phyloP scores from a whole-genome alignment of 2,113 vertebrate species.

The Zosterops borbonicus region DNA sequence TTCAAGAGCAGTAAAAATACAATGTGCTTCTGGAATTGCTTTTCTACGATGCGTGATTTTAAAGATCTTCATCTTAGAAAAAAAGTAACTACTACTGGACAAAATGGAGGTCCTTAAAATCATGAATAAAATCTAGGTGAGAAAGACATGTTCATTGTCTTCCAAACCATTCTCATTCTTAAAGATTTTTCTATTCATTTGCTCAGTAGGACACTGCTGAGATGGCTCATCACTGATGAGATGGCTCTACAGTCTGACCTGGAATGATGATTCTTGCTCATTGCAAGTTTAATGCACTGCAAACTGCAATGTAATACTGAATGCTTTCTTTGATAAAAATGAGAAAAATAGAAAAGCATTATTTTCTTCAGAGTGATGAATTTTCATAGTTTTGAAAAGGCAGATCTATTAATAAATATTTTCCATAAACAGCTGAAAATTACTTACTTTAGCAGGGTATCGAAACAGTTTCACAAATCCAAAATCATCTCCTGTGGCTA shows the following conservation, averaged over 20 bases:
- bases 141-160: not conserved
- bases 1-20: not conserved
- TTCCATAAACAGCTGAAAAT: not conserved
- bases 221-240: not conserved
- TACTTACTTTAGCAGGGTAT: constrained; percentile 91
- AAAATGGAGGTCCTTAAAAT: not conserved
- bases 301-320: not conserved
- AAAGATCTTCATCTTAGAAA: not conserved
- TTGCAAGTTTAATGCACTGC: not conserved
- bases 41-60: not conserved
- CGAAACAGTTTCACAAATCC: constrained; percentile 97
- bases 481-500: constrained; percentile 96
- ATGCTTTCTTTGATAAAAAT: not conserved
- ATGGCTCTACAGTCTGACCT: not conserved
- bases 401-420: not conserved
- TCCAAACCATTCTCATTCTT: not conserved
- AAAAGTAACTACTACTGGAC: not conserved
- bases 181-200: not conserved
- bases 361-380: not conserved
- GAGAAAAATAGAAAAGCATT: not conserved
- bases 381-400: not conserved
- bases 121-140: not conserved
- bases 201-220: not conserved
- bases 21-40: not conserved
- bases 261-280: not conserved